These are phyloP conservation scores for Lasioglossum figueresi DNA, from an alignment of 2,888 invertebrate genomes.

Conservation along the genomic window DNA sequence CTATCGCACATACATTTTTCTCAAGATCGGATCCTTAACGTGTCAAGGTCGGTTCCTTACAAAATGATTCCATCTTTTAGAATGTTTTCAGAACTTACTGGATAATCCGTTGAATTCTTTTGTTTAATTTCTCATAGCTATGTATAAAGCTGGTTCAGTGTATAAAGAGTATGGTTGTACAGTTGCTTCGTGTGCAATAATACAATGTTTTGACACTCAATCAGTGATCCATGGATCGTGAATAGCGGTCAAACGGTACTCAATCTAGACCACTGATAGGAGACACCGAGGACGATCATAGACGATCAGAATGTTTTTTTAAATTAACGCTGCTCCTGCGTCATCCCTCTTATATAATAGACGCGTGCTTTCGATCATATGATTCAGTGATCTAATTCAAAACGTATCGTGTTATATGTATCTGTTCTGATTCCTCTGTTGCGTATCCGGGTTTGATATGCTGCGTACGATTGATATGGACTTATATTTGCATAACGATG, in stretches of 20 bases:
- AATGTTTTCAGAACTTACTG: background rate
- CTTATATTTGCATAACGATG: background rate
- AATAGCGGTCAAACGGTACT: constrained; percentile 22
- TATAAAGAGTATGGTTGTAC: background rate
- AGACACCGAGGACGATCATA: background rate
- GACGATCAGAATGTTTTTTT: constrained; percentile 27
- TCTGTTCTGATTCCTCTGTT: background rate
- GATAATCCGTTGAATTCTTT: background rate
- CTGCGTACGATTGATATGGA: background rate
- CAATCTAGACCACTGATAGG: constrained; percentile 15
- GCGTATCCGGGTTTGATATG: constrained; percentile 29
- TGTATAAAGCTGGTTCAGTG: background rate
- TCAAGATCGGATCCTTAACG: background rate
- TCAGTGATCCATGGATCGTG: constrained; percentile 18
- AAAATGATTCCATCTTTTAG: background rate
- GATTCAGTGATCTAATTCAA: constrained; percentile 54
- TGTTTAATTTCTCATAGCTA: background rate
- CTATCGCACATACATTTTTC: background rate
- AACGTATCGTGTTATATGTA: constrained; percentile 18
- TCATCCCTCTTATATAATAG: constrained; percentile 45
- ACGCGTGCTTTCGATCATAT: constrained; percentile 42
- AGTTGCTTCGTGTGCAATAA: background rate
- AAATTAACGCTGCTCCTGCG: constrained; percentile 42
- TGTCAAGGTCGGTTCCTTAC: background rate
- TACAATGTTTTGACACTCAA: constrained; percentile 1